Base-by-base conservation (phyloP, 2,797 vertebrate species). In the Pyrocephalus nanus region DNA sequence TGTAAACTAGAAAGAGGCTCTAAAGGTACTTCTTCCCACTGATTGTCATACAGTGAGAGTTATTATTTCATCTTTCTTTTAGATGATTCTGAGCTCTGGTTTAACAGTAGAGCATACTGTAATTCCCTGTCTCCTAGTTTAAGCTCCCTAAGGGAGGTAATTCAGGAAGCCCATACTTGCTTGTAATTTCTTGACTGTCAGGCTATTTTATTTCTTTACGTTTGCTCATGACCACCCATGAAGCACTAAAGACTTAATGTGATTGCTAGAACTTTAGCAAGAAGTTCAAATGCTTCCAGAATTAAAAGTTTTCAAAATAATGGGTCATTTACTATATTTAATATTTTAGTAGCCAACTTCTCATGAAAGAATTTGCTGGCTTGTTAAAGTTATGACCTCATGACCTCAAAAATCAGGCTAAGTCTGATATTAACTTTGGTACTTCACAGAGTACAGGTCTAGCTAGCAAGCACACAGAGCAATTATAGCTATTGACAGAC, bases 1-100 rank as follows among this genome's bases (percentile, higher is more conserved):
- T 96, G 75, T 96, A 96, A 96, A 95, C 77, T 90, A 84, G 92
- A 92, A 97, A 92, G 55, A 67, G 73, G 58, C 34, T 94, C 76
- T 87, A 92, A 87, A 82, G 55, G 8, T 5, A 14, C 87, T 78
- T 89, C n/a, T 77, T 58, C 15, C 74, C 18, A 48, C 62, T 82
- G 51, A 36, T 91, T 94, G 92, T 79, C 87, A 69, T 53, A 77
- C 77, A 91, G 38, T 51, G 5, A 70, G 77, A 96, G 57, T 92
- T 92, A 67, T 86, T 92, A 71, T 32, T 94, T 96, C 34, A 6
- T 95, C 65, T 87, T 83, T 69, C 67, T 53, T 83, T 91, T 62
- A 83, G 90, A 76, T 65, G 84, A 94, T 82, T 80, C 85, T 53
- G 83, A 62, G 32, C 45, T 92, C 17, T 1, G 7, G 21, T 83